Evolutionary conservation across 1,140 invertebrate species (phyloP).

Genomic region (Cardiocondyla obscurior): DNA sequence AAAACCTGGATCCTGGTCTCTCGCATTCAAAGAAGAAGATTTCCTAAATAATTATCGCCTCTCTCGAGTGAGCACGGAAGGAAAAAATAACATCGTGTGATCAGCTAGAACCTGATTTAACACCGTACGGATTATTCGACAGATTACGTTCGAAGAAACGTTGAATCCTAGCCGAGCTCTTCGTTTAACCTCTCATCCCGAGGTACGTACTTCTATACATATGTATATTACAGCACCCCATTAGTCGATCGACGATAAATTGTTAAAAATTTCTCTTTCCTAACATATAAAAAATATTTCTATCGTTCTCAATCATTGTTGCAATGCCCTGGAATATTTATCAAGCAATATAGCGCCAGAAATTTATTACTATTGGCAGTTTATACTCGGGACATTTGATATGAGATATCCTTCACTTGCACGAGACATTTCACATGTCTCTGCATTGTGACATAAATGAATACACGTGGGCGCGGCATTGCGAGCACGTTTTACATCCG

Average conservation of each 20-base stretch:
- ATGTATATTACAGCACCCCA: background rate
- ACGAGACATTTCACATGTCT: background rate
- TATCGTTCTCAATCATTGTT: background rate
- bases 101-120: background rate
- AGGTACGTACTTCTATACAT: background rate
- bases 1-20: background rate
- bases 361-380: background rate
- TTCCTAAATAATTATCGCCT: background rate
- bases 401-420: constrained; percentile 2
- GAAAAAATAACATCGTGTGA: background rate
- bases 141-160: background rate
- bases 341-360: background rate
- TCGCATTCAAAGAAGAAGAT: background rate
- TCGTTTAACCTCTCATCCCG: background rate
- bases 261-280: background rate
- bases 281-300: background rate
- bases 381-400: background rate
- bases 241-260: background rate
- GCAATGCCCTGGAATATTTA: background rate
- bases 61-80: background rate
- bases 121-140: background rate
- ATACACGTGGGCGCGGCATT: constrained; percentile 58
- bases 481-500: constrained; percentile 58
- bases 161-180: background rate
- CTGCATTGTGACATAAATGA: constrained; percentile 33